These are phyloP conservation scores for Sebastes variabilis DNA, from an alignment of 2,797 vertebrate species.

Conservation along the genomic window DNA sequence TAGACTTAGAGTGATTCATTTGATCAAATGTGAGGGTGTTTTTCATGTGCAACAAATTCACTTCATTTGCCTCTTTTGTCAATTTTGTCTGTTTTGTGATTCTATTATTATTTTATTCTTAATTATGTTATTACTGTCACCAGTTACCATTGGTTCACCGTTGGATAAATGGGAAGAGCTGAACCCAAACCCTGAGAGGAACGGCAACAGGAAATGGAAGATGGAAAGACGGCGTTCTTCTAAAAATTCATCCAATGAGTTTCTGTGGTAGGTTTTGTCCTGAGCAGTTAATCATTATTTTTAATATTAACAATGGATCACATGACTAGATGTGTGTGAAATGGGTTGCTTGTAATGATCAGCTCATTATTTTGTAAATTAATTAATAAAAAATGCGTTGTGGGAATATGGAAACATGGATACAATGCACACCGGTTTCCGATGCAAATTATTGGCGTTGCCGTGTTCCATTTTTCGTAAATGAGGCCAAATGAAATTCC, in stretches of 20 bases:
- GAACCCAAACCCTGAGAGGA: conserved; percentile 87
- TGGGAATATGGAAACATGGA: no score
- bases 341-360: no score
- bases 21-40: background rate
- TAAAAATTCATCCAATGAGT: conserved; percentile 92
- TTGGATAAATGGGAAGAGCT: conserved; percentile 98
- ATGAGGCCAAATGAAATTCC: no score
- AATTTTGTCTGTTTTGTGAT: background rate
- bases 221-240: conserved; percentile 90
- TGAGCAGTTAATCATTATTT: background rate
- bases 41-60: background rate
- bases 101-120: background rate
- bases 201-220: conserved; percentile 88
- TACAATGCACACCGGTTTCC: no score
- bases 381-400: no score
- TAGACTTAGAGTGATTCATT: background rate
- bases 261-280: conserved; percentile 87
- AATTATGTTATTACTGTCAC: conserved; percentile 28
- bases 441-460: no score
- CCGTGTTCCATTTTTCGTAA: no score
- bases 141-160: conserved; percentile 85
- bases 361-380: no score
- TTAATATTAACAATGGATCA: background rate
- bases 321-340: background rate
- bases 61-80: background rate